Conservation (phyloP, 2,113 vertebrate genomes). For the Takifugu bimaculatus region DNA sequence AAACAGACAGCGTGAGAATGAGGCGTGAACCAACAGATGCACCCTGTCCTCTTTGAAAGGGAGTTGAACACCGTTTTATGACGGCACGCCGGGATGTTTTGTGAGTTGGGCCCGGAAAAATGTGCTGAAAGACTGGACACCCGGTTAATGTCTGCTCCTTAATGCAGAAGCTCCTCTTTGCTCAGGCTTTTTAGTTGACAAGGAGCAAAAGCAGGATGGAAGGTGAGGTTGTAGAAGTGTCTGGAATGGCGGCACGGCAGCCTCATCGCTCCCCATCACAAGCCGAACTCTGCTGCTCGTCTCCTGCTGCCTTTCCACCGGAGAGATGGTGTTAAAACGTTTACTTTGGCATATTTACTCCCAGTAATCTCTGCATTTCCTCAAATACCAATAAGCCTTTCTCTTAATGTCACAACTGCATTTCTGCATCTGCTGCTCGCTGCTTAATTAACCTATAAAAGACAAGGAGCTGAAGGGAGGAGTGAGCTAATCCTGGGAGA, state of each 20-base stretch:
- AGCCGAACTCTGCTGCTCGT: too few species aligned
- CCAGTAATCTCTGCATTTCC: neutral
- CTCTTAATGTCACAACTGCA: neutral
- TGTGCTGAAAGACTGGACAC: neutral
- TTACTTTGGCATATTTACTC: neutral
- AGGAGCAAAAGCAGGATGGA: too few species aligned
- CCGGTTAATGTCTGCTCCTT: neutral
- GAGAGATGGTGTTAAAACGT: too few species aligned
- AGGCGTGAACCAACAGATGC: too few species aligned
- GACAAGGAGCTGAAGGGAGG: neutral
- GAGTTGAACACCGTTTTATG: too few species aligned
- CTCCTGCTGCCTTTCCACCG: too few species aligned
- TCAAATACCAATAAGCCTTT: neutral
- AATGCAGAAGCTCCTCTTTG: too few species aligned
- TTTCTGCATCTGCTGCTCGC: neutral
- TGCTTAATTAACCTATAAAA: constrained; percentile 20
- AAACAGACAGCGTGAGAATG: too few species aligned
- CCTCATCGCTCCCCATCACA: too few species aligned
- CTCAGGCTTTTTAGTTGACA: too few species aligned
- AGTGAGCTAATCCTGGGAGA: constrained; percentile 18
- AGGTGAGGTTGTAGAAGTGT: too few species aligned
- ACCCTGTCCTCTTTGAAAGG: neutral
- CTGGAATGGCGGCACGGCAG: too few species aligned
- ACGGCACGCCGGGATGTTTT: neutral
- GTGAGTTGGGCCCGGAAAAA: neutral